Conservation (phyloP, 2,888 invertebrate species). For the Caenorhabditis japonica region DNA sequence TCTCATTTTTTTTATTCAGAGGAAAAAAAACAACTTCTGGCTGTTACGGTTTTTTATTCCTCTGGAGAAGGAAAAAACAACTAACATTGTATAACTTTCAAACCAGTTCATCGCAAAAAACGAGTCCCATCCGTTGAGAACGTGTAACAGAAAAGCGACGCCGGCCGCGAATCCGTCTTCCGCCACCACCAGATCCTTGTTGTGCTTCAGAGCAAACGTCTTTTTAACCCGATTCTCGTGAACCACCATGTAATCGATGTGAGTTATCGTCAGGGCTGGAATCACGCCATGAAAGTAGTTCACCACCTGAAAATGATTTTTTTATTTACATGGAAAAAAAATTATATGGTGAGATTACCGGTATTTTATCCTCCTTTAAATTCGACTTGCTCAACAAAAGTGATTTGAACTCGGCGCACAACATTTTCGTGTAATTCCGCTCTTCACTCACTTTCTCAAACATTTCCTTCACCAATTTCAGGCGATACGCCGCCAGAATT, state of each 20-base stretch:
- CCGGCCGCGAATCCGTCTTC: constrained; percentile 99
- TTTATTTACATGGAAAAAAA: too few relatives aligned
- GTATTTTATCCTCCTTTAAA: constrained; percentile 2
- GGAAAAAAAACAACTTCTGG: too few relatives aligned
- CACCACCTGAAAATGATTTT: too few relatives aligned
- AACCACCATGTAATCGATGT: constrained; percentile 90
- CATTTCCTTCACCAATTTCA: constrained; percentile 20
- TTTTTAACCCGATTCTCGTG: constrained; percentile 93
- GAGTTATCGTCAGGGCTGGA: constrained; percentile 91
- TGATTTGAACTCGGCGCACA: constrained; percentile 83
- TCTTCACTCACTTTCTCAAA: constrained; percentile 17
- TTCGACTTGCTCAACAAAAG: constrained; percentile 80
- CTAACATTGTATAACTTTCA: constrained; percentile 12
- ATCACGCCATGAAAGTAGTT: constrained; percentile 92
- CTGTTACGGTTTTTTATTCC: too few relatives aligned
- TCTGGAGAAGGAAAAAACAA: too few relatives aligned
- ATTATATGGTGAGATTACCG: too few relatives aligned
- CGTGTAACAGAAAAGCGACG: constrained; percentile 45
- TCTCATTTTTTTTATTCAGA: too few relatives aligned
- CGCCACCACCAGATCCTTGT: constrained; percentile 88
- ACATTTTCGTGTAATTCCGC: constrained; percentile 21
- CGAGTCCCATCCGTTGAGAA: constrained; percentile 18
- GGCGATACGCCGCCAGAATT: constrained; percentile 9
- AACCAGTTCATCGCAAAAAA: constrained; percentile 31
- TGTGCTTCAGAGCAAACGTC: constrained; percentile 82